Evolutionary conservation across 1,140 invertebrate genomes (phyloP), one percentile per base, ranked within the genome.

Genomic region (Cydia splendana): DNA sequence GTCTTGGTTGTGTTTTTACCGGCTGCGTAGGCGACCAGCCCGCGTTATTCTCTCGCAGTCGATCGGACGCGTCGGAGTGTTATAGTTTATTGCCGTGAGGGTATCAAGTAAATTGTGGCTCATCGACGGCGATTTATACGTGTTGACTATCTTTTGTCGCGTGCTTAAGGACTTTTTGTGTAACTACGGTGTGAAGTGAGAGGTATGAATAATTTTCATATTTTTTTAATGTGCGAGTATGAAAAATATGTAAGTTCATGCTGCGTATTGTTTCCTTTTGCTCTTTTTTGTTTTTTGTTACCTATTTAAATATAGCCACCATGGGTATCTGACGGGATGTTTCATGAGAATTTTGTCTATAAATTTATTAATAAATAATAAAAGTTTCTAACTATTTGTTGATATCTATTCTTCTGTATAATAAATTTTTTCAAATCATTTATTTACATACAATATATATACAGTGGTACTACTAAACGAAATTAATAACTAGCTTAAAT

Each of bases 11-110:
- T 86, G 84, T 86, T 84, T 88, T 90, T 91, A 84, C 83, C 81
- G 83, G 77, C 80, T 88, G 88, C 88, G 90, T 91, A 88, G 87
- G 90, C 85, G 88, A 91, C 79, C 80, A 82, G 83, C 83, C 84
- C 82, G 79, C 83, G 87, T 90, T 92, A 93, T 91, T 93, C 89
- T 87, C 79, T 79, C 85, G 83, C 90, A 91, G 91, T 92, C 89
- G 88, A 86, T 88, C 87, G 90, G 87, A 88, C 85, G 88, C 89
- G 89, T 91, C 82, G 85, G 89, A 88, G 90, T 91, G 88, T 89
- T 87, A 87, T 91, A 91, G 89, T 92, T 92, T 93, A 93, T 93
- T 87, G 84, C 85, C 82, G 86, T 84, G 78, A 62, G 85, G 80
- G 76, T 87, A 84, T 88, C 82, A 87, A 89, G 87, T 90, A 88